phyloP scores from a whole-genome alignment of 2,888 invertebrate genomes.

The Lacanobia oleracea region DNA sequence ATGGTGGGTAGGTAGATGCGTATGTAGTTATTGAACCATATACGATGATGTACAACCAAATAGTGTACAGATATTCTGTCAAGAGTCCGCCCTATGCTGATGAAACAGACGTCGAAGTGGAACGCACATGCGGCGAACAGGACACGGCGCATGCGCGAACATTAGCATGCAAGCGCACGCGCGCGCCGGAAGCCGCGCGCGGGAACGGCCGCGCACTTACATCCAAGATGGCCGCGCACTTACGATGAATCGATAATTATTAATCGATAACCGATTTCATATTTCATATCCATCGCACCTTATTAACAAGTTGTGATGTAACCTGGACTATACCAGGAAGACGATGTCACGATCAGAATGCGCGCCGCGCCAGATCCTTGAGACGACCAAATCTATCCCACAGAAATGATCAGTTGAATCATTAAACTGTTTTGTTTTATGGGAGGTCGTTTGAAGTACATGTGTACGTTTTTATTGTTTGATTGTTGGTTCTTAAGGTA shows the following conservation, averaged over 20 bases:
- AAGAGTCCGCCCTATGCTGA: constrained; percentile 50
- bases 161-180: constrained; percentile 89
- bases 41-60: constrained; percentile 25
- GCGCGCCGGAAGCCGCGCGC: constrained; percentile 87
- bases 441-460: constrained; percentile 80
- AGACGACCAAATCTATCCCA: constrained; percentile 76
- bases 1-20: background rate
- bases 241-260: constrained; percentile 89
- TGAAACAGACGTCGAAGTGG: constrained; percentile 73
- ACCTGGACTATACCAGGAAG: constrained; percentile 80
- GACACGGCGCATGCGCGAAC: constrained; percentile 81
- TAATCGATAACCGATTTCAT: constrained; percentile 88
- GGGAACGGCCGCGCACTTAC: constrained; percentile 85
- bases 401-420: constrained; percentile 76
- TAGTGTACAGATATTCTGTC: constrained; percentile 44
- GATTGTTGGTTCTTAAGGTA: constrained; percentile 76
- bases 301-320: constrained; percentile 86
- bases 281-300: constrained; percentile 84
- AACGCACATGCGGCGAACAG: constrained; percentile 79
- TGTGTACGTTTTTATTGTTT: constrained; percentile 80
- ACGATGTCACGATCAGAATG: constrained; percentile 76
- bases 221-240: constrained; percentile 88
- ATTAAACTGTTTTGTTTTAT: constrained; percentile 80
- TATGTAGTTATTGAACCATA: background rate
- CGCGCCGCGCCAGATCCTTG: constrained; percentile 80